These are phyloP conservation scores for Ceryle rudis DNA, from an alignment of 2,797 vertebrate genomes.

Conservation along the genomic window DNA sequence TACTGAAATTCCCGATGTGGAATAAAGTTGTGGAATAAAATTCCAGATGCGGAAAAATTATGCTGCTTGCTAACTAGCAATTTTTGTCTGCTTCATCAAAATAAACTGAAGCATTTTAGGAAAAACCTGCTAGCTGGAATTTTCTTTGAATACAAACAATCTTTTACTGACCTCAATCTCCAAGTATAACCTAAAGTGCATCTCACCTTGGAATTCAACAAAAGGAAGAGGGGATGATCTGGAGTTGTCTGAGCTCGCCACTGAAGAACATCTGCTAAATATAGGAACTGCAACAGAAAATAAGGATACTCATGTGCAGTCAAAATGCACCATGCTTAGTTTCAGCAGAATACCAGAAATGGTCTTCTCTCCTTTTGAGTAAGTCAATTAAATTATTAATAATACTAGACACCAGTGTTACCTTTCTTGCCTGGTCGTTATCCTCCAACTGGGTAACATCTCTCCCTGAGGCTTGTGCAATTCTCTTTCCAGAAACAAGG, in stretches of 20 bases:
- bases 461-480: constrained; percentile 93
- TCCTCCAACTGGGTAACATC: constrained; percentile 93
- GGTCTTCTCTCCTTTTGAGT: background rate
- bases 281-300: constrained; percentile 85
- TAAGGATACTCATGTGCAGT: background rate
- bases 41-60: background rate
- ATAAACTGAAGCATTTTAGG: background rate
- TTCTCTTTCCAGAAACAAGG: constrained; percentile 94
- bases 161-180: background rate
- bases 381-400: background rate
- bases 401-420: constrained; percentile 31
- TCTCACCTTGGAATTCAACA: constrained; percentile 93
- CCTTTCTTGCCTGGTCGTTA: constrained; percentile 93
- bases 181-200: background rate
- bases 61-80: background rate
- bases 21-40: background rate
- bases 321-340: background rate
- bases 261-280: constrained; percentile 94
- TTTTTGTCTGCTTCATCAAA: background rate
- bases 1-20: background rate
- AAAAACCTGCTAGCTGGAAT: background rate
- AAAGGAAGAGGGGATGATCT: constrained; percentile 91
- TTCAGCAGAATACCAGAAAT: background rate
- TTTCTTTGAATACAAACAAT: background rate
- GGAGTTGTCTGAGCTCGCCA: constrained; percentile 97